phyloP scores from a whole-genome alignment of 2,113 vertebrate species.

The Geococcyx californianus region DNA sequence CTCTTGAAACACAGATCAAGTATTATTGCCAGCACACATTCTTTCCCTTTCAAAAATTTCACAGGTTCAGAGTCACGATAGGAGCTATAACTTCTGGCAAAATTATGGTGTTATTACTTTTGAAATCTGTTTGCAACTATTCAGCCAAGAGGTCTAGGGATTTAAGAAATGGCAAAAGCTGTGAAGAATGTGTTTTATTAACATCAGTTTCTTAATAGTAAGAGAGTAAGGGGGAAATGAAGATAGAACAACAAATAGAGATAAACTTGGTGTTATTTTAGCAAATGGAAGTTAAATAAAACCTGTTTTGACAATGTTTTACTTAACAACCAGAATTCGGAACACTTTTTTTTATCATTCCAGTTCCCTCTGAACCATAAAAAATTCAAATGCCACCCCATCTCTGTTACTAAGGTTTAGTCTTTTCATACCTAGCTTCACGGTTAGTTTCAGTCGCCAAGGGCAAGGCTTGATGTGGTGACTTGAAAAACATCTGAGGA shows the following conservation, averaged over 20 bases:
- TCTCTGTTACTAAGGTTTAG: background rate
- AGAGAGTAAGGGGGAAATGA: background rate
- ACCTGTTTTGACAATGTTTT: background rate
- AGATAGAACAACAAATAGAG: background rate
- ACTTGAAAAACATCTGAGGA: background rate
- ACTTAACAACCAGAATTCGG: background rate
- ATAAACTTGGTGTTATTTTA: background rate
- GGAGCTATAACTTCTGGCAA: constrained; percentile 53
- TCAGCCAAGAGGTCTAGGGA: constrained; percentile 31
- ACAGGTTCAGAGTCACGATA: constrained; percentile 60
- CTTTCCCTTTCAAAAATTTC: constrained; percentile 66
- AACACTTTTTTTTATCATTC: background rate
- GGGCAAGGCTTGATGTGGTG: background rate
- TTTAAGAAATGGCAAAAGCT: background rate
- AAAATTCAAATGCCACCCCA: background rate
- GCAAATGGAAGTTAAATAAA: background rate
- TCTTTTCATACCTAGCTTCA: background rate
- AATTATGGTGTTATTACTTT: constrained; percentile 2
- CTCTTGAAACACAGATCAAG: constrained; percentile 57
- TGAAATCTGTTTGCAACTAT: constrained; percentile 33
- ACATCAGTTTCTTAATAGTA: background rate
- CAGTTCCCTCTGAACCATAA: background rate
- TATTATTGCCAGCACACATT: constrained; percentile 44
- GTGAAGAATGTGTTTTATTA: constrained; percentile 5
- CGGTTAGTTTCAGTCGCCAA: background rate